Percentiles rank a stretch among this genome's conserved stretches.
Evolutionary conservation across 2,888 invertebrate species (phyloP).

Genomic region (Bimastos eiseni): DNA sequence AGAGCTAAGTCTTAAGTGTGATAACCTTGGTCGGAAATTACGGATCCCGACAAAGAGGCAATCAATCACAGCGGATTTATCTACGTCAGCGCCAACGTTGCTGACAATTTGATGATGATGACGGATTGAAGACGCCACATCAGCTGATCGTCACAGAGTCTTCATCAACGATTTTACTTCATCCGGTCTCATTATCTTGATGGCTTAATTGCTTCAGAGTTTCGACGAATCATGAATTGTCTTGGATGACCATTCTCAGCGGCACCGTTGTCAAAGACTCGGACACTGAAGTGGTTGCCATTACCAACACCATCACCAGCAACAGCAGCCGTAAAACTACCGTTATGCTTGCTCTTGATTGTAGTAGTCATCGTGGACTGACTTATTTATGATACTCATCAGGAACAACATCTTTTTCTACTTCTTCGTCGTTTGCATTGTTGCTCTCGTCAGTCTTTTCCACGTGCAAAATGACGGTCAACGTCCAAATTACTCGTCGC

Average conservation of each 20-base stretch:
- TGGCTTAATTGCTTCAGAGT: neutral
- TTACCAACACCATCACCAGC: neutral
- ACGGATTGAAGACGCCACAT: too few species aligned
- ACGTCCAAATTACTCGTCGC: neutral
- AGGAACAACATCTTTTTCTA: neutral
- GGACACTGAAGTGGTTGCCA: neutral
- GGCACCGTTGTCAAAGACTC: neutral
- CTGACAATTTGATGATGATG: too few species aligned
- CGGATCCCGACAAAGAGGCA: too few species aligned
- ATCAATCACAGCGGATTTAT: too few species aligned
- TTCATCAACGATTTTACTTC: too few species aligned
- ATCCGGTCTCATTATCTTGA: too few species aligned
- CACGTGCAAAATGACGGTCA: neutral
- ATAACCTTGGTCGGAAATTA: too few species aligned
- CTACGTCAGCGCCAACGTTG: too few species aligned
- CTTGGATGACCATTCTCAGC: neutral
- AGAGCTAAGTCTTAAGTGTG: too few species aligned
- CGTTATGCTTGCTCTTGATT: neutral
- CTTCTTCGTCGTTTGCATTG: neutral
- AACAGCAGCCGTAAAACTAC: neutral
- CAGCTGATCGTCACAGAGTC: too few species aligned
- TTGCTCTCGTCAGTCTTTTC: neutral
- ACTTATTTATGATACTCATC: neutral
- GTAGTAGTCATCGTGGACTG: slow-evolving; percentile 1
- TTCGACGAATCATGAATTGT: neutral